A percentile compares a stretch with the other conserved stretches of the same genome.
phyloP scores from a whole-genome alignment of 2,888 invertebrate genomes.

The Drosophila conformis region DNA sequence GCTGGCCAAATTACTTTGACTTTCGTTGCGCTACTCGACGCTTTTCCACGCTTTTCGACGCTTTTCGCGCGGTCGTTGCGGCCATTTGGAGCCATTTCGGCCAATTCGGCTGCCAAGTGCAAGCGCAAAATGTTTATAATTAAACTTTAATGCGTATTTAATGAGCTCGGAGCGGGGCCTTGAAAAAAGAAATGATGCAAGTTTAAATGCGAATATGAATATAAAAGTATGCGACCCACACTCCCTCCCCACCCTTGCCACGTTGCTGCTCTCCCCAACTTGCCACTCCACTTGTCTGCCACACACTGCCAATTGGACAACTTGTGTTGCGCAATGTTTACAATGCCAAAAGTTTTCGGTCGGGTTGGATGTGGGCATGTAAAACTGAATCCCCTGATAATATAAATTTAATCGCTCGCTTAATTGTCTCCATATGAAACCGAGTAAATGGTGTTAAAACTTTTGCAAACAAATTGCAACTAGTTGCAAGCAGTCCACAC shows the following conservation, averaged over 20 bases:
- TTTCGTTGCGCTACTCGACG: conserved; percentile 58
- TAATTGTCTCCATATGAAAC: conserved; percentile 79
- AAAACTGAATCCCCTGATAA: conserved; percentile 73
- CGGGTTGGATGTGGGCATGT: conserved; percentile 4
- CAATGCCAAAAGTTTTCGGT: conserved; percentile 56
- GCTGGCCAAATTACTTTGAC: conserved; percentile 70
- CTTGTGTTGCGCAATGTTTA: conserved; percentile 51
- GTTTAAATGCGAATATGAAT: conserved; percentile 45
- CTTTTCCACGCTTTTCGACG: conserved; percentile 67
- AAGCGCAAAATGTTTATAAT: conserved; percentile 78
- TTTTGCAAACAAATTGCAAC: conserved; percentile 79
- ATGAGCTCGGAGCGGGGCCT: conserved; percentile 53
- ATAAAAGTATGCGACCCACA: conserved; percentile 43
- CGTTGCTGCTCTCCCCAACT: neutral
- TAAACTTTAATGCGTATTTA: conserved; percentile 77
- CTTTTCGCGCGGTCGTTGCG: conserved; percentile 47
- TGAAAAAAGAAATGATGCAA: conserved; percentile 66
- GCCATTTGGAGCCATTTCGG: conserved; percentile 63
- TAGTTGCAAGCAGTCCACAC: conserved; percentile 62
- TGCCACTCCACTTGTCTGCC: neutral
- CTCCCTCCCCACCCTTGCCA: neutral
- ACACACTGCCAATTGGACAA: conserved; percentile 1
- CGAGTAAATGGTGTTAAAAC: conserved; percentile 78
- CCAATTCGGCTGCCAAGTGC: conserved; percentile 62
- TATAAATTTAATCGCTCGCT: conserved; percentile 79